Evolutionary conservation across 2,113 vertebrate genomes (phyloP), one percentile per base, ranked within the genome.

Genomic region (Microcebus griseorufus): DNA sequence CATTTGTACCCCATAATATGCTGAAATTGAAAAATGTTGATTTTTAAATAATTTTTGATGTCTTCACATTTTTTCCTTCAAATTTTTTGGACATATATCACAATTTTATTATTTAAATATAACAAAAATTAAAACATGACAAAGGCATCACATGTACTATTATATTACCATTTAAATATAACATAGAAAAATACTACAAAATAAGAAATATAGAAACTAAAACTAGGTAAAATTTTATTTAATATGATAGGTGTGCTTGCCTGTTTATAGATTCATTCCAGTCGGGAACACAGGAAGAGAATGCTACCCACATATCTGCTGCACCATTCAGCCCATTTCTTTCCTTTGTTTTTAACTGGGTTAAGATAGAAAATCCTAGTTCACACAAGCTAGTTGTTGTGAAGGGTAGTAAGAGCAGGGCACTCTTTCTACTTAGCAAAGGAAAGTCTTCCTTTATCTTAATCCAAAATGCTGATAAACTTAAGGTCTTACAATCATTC

Each of bases 41-140:
- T 25, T 81, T 72, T 65, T 20, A 69, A 29, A 22, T 89, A 84
- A 23, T 18, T 82, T 75, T 67, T 22, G 69, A 29, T 17, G 18
- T 73, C 23, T 82, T 75, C 10, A 45, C 6, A 72, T n/a, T 13
- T 92, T 92, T 76, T n/a, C 22, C 22, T 58, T 91, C 23, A 85
- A 55, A 51, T 76, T 92, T 58, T 58, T 79, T 91, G 18, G 92
- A 70, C 34, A 90, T 51, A 93, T 90, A 90, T 76, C 60, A 83
- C 34, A 78, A 75, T 80, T 90, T 92, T 93, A 85, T 82, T 95
- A 82, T 70, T 94, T 70, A 97, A 97, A 53, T 29, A 67, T 62
- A 73, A n/a, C 14, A 69, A 87, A 91, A 88, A 67, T 64, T 55
- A 55, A 90, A 92, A n/a, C 23, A 10, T 16, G 72, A 32, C 34